Conservation (phyloP, 2,888 invertebrate species). For the Platycheirus albimanus region DNA sequence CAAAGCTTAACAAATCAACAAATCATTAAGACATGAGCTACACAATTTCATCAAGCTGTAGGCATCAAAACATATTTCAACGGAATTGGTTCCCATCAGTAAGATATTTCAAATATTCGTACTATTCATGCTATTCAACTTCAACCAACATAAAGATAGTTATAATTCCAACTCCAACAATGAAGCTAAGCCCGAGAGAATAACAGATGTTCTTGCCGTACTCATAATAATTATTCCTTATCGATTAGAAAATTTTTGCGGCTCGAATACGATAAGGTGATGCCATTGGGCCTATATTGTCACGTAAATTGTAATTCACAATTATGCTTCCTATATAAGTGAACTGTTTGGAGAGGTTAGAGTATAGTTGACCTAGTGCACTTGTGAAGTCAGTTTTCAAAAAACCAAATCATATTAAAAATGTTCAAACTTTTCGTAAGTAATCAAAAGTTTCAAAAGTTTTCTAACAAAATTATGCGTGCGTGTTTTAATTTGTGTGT, state of each 20-base stretch:
- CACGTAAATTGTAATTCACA: slow-evolving; percentile 55
- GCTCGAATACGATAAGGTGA: slow-evolving; percentile 43
- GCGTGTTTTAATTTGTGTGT: too few species aligned
- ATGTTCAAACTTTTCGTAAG: slow-evolving; percentile 65
- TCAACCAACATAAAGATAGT: neutral
- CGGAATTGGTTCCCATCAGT: neutral
- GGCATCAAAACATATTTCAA: too few species aligned
- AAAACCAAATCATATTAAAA: slow-evolving; percentile 18
- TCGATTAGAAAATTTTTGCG: slow-evolving; percentile 52
- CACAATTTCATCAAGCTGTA: too few species aligned
- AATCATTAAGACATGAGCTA: too few species aligned
- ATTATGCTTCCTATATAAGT: slow-evolving; percentile 57
- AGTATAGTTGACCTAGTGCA: slow-evolving; percentile 50
- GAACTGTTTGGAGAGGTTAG: slow-evolving; percentile 20
- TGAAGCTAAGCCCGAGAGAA: too few species aligned
- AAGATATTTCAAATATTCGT: neutral
- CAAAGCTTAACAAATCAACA: too few species aligned
- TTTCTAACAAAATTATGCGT: too few species aligned
- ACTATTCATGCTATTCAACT: neutral
- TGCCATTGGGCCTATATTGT: slow-evolving; percentile 38
- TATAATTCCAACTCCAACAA: too few species aligned
- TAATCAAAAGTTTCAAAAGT: too few species aligned
- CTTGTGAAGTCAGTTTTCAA: slow-evolving; percentile 33
- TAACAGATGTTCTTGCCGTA: slow-evolving; percentile 63
- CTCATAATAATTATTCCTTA: slow-evolving; percentile 32